Base-by-base conservation (phyloP, 2,888 invertebrate species). In the Agriopis marginaria region DNA sequence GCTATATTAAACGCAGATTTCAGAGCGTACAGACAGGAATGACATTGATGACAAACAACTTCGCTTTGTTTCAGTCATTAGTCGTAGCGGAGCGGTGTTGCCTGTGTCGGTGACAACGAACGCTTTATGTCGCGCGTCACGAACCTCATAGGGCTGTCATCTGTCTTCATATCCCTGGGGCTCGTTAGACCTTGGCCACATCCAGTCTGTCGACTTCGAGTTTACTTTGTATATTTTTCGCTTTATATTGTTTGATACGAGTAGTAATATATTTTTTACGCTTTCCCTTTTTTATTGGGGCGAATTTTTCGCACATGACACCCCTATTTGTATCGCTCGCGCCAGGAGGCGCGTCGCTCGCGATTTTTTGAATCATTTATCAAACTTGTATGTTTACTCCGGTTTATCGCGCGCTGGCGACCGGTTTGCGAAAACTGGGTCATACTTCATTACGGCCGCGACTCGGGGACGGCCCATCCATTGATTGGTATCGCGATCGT, bases 321-420 rank as follows among this genome's bases (percentile, higher is more conserved):
- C 61, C 71, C 75, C 61, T 73, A 71, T 64, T 59, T 58, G 55
- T 53, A 62, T 59, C 49, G 68, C 72, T 67, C 68, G 60, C 71
- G 75, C 58, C 63, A 63, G 67, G 53, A 70, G 63, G 68, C 70
- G 76, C 73, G 81, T 80, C 83, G 77, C 78, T 80, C 63, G 80
- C 80, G 79, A 83, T 85, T 83, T 70, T 82, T 81, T 80, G 79
- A 82, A 85, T 85, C 82, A 87, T 88, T 86, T 84, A 86, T 86
- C 86, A 86, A 80, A 75, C 70, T 76, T 77, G 75, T 75, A 66
- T 85, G 84, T 85, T 83, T 84, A 83, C 82, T 79, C 76, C 66
- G 80, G 73, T 80, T 80, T 79, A 81, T 83, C 82, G 79, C 74
- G 80, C 77, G 73, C 73, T 62, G 68, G 74, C 72, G 79, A 82